Evolutionary conservation across 2,113 vertebrate genomes (phyloP).

Genomic region (Lagopus muta): DNA sequence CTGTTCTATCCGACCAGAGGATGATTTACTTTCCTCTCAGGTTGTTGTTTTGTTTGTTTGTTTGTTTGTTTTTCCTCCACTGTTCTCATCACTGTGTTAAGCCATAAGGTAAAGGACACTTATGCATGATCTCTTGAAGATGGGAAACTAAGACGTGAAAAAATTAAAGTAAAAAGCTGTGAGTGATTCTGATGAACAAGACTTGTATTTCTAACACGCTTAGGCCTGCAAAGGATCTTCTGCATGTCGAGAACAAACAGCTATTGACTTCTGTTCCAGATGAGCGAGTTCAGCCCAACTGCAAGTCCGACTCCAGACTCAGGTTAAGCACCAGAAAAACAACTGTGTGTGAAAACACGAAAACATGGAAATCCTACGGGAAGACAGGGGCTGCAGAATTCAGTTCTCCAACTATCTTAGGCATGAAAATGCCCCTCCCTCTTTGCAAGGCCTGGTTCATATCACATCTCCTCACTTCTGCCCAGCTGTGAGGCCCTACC

Average conservation of each 20-base stretch:
- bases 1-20: not conserved
- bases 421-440: not conserved
- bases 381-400: not conserved
- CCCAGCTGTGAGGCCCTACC: not conserved
- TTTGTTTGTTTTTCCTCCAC: no score
- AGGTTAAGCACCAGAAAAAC: not conserved
- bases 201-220: not conserved
- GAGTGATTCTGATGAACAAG: not conserved
- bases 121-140: not conserved
- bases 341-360: accelerated
- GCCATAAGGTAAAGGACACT: not conserved
- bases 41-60: not conserved
- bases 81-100: not conserved
- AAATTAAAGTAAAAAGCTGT: not conserved
- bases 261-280: not conserved
- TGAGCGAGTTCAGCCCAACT: not conserved
- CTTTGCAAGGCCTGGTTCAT: accelerated
- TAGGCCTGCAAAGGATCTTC: not conserved
- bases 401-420: not conserved
- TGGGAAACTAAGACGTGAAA: not conserved
- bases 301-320: not conserved
- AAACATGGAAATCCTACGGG: accelerated
- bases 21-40: not conserved
- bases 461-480: not conserved
- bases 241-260: not conserved